These are phyloP conservation scores for Auanema freiburgensis DNA, from an alignment of 2,888 invertebrate species.

Conservation along the genomic window DNA sequence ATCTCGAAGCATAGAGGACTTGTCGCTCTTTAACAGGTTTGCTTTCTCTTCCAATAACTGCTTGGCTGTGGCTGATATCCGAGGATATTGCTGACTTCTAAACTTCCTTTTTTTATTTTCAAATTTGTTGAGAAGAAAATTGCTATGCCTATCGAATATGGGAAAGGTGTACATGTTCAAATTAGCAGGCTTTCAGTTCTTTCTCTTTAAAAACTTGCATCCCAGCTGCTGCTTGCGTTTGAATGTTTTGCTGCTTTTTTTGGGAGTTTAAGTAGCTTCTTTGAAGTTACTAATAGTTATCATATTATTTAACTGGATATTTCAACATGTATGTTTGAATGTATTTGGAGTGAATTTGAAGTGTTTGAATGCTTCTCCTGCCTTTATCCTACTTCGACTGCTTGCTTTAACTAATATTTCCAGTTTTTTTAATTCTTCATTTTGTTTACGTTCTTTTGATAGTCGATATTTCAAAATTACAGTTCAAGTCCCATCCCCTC, in stretches of 20 bases:
- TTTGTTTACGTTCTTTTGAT: not conserved
- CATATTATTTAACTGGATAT: constrained; percentile 15
- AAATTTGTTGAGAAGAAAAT: not conserved
- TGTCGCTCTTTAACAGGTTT: constrained; percentile 65
- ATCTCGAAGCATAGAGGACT: constrained; percentile 64
- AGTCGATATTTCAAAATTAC: too few relatives aligned
- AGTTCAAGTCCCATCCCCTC: too few relatives aligned
- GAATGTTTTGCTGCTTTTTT: constrained; percentile 3
- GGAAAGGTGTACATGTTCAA: too few relatives aligned
- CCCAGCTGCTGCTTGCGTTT: constrained; percentile 10
- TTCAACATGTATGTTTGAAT: constrained; percentile 10
- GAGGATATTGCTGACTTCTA: too few relatives aligned
- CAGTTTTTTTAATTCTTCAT: not conserved
- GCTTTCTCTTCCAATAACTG: constrained; percentile 18
- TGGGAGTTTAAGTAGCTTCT: not conserved
- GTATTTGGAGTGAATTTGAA: not conserved
- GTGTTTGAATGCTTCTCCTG: too few relatives aligned
- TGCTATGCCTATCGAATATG: too few relatives aligned
- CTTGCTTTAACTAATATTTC: not conserved
- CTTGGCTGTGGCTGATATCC: too few relatives aligned
- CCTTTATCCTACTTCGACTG: not conserved
- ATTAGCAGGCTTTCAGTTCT: not conserved
- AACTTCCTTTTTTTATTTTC: not conserved
- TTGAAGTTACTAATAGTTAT: too few relatives aligned
- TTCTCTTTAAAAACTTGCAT: too few relatives aligned